Base-by-base conservation (phyloP, 2,113 vertebrate genomes). In the Pelecanus crispus region DNA sequence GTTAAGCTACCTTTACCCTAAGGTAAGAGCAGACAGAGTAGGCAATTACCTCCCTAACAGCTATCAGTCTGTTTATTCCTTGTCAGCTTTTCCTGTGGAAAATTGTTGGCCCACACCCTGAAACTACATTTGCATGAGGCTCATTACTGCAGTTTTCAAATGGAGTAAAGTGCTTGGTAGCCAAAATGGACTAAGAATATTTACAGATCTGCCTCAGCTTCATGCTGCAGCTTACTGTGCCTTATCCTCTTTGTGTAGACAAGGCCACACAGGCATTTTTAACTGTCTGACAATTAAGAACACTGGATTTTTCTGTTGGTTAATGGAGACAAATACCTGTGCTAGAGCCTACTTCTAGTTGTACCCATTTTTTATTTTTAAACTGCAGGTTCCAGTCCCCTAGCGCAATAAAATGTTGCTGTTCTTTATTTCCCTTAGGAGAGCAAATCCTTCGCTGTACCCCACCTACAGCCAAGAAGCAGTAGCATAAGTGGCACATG, bases 371-470 rank as follows among this genome's bases (percentile, higher is more conserved):
- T 68, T 83, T 9, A 63, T 94, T 85, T 90, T 82, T 90, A 80
- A 70, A 13, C 55, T 61, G 25, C 53, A 70, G 52, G 28, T 66
- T 94, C 62, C 59, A 56, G 81, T 92, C 59, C 61, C 52, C 49
- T 86, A 95, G 66, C 90, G 92, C 93, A 88, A 86, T 91, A 96
- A 97, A 96, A 56, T 70, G 20, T 80, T 95, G 34, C 89, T 86
- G 50, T 52, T 91, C 66, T 94, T 94, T 87, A 86, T 95, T 96
- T 96, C 90, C 49, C 89, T 90, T 87, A 81, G 55, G 53, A 95
- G 59, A 95, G 74, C 55, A 96, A 91, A 93, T 94, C 73, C 63
- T 92, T 91, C 21, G 13, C 85, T 91, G 36, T 86, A 87, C 50
- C 61, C 92, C 62, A 75, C 91, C 86, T 47, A 70, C 56, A 91